Base-by-base conservation (phyloP, 1,140 invertebrate species). In the Mycetomoellerius zeteki region DNA sequence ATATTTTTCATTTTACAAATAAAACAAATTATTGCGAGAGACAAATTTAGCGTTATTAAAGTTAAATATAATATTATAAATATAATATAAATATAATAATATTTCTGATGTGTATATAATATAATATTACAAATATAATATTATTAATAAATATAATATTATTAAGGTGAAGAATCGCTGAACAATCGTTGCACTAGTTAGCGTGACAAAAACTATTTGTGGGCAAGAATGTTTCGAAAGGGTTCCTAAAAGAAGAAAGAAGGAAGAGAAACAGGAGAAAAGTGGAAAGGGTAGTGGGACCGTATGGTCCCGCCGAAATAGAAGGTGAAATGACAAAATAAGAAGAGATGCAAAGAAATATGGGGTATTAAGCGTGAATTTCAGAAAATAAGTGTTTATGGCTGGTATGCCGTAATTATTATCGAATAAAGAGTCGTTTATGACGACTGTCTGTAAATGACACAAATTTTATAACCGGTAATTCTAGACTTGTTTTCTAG, bases 401-500 rank as follows among this genome's bases (percentile, higher is more conserved):
- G 84, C 54, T 62, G 91, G 91, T 92, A 88, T 73, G 85, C 85
- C 73, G 91, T 90, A 93, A 94, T 95, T 94, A 95, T 94, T 95
- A 94, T 94, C 92, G 85, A 94, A 95, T 95, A 91, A 95, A 94
- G 93, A 92, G 87, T 91, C 90, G 87, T 93, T 93, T 93, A 93
- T 82, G 77, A 89, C 56, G 60, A 8, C 81, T 86, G 78, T 80
- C 88, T 84, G 80, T 88, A 93, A 93, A 92, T 92, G 91, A 92
- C 93, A 90, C 86, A 72, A 91, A 67, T 86, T 91, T 88, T 76
- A 88, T 82, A 92, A 92, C 90, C 88, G 80, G 78, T 91, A 91
- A 93, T 93, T 93, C 86, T 69, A 82, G 54, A 87, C 69, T 86
- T 86, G 64, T 88, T 71, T 50, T 65, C 62, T 58, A 24, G 52